Conservation (phyloP, 1,140 invertebrate species). For the Trichonephila clavipes region DNA sequence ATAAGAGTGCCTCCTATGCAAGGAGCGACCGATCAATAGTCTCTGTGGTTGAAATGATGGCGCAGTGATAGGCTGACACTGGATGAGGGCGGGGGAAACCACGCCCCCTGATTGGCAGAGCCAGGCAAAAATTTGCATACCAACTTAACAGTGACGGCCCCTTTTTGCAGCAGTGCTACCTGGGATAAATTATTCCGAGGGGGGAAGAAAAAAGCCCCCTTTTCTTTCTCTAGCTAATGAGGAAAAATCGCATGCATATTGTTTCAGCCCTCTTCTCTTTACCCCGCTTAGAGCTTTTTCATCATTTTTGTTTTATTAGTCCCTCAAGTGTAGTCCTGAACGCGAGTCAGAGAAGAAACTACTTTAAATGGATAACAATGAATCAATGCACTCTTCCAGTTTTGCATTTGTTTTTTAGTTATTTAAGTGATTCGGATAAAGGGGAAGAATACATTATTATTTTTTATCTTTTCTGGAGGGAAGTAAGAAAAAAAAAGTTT, state of each 20-base stretch:
- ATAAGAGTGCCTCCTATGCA: slow-evolving; percentile 75
- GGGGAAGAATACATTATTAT: slow-evolving; percentile 63
- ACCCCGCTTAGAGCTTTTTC: slow-evolving; percentile 27
- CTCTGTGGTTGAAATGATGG: slow-evolving; percentile 74
- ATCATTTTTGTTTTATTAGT: slow-evolving; percentile 75
- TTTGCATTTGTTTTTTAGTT: slow-evolving; percentile 48
- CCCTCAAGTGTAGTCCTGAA: slow-evolving; percentile 49
- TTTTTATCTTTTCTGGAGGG: background rate
- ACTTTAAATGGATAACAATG: slow-evolving; percentile 74
- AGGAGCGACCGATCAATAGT: slow-evolving; percentile 74
- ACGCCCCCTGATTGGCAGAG: slow-evolving; percentile 74
- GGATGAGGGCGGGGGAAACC: slow-evolving; percentile 63
- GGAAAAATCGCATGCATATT: slow-evolving; percentile 75
- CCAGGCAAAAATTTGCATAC: slow-evolving; percentile 74
- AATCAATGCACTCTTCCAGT: slow-evolving; percentile 58
- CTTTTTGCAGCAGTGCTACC: slow-evolving; percentile 69
- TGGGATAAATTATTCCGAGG: slow-evolving; percentile 73
- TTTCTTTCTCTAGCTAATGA: slow-evolving; percentile 56
- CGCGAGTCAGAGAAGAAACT: slow-evolving; percentile 60
- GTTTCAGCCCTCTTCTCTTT: slow-evolving; percentile 41
- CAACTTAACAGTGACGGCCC: slow-evolving; percentile 74
- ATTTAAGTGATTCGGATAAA: slow-evolving; percentile 71
- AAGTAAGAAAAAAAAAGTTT: background rate
- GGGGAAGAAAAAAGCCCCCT: background rate
- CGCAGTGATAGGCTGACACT: slow-evolving; percentile 74